Conservation (phyloP, 2,797 vertebrate species). For the Phaenicophaeus curvirostris region DNA sequence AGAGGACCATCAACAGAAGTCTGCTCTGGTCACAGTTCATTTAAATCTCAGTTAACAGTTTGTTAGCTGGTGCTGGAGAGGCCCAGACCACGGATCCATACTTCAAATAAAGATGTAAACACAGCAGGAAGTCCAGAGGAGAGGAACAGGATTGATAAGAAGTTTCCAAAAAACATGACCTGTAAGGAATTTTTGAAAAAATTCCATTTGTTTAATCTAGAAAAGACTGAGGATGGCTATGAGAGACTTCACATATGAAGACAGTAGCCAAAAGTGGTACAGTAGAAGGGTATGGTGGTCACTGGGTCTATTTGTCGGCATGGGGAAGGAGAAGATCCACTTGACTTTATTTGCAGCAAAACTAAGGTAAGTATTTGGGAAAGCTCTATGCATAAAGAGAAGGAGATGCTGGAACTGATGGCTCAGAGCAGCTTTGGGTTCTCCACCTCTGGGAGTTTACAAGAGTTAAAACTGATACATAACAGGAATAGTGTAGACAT, state of each 20-base stretch:
- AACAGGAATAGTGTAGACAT: neutral
- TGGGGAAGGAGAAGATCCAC: neutral
- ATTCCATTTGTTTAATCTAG: slow-evolving; percentile 4
- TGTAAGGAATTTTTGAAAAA: neutral
- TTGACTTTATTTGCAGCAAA: neutral
- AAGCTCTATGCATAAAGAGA: neutral
- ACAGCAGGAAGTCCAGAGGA: neutral
- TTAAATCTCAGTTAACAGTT: neutral
- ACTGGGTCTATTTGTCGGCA: neutral
- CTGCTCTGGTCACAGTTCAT: neutral
- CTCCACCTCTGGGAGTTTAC: neutral
- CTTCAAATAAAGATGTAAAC: neutral
- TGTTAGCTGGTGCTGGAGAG: neutral
- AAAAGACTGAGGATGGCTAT: neutral
- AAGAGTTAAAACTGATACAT: neutral
- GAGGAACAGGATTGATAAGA: neutral
- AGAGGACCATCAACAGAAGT: neutral
- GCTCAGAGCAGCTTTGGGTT: neutral
- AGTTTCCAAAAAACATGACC: neutral
- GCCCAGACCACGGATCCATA: neutral
- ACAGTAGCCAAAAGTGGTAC: neutral
- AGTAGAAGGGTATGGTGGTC: neutral
- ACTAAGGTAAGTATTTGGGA: neutral
- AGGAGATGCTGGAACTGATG: neutral
- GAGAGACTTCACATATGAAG: neutral